These are phyloP conservation scores for Carettochelys insculpta DNA, from an alignment of 2,113 vertebrate species.

Conservation along the genomic window DNA sequence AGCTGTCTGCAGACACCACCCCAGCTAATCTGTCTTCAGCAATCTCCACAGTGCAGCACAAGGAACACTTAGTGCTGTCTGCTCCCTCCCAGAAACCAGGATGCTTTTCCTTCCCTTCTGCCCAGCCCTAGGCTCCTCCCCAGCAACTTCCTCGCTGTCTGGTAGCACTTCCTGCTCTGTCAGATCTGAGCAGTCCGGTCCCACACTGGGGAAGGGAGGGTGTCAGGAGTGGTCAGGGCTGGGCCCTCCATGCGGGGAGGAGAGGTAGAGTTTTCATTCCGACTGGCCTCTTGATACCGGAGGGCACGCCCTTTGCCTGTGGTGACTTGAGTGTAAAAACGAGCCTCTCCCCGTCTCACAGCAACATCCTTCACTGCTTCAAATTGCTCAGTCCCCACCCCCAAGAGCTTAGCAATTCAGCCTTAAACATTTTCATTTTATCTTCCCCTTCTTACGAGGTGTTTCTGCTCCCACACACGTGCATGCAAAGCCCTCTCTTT, in stretches of 20 bases:
- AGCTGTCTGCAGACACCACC: rapidly evolving
- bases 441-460: neutral
- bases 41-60: neutral
- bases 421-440: rapidly evolving
- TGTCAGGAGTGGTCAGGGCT: neutral
- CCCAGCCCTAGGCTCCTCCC: neutral
- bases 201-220: rapidly evolving
- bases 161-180: neutral
- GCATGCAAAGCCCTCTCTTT: neutral
- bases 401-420: neutral
- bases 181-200: neutral
- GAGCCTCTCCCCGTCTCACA: neutral
- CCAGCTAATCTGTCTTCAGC: rapidly evolving
- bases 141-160: rapidly evolving
- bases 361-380: neutral
- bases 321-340: neutral
- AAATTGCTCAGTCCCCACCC: rapidly evolving
- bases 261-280: rapidly evolving
- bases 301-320: rapidly evolving
- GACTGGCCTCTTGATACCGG: neutral
- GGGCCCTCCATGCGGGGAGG: rapidly evolving
- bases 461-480: rapidly evolving
- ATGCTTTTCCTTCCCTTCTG: neutral
- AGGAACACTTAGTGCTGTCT: neutral
- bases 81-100: neutral